Evolutionary conservation across 2,888 invertebrate species (phyloP), one percentile per base, ranked within the genome.

Genomic region (Drosophila kambysellisi): DNA sequence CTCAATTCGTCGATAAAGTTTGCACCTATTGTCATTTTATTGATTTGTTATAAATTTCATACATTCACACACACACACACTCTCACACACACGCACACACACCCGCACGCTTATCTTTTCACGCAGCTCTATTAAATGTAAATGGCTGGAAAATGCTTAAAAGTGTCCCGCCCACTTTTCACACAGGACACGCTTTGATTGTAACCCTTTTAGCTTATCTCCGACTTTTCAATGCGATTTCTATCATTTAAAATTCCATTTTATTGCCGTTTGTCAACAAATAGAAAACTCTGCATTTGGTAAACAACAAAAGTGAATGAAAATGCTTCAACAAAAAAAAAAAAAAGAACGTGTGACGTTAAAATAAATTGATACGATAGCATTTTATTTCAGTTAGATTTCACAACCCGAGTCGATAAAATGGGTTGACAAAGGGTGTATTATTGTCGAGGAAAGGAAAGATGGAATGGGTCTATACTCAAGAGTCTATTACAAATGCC

Each of bases 11-110:
- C 83, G 86, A 86, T 88, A 81, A 86, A 83, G 82, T 86, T 85
- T 83, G 82, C 88, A 83, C 88, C 88, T 86, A 88, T 86, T 88
- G 85, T 86, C 85, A 86, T 86, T 86, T 88, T 86, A 86, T 86
- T 86, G 85, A 86, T 86, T 86, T 83, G 86, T 86, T 86, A 88
- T 86, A 86, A 86, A 86, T 86, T 86, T 82, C 73, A 76, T 83
- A 88, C 82, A 73, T 50, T 56, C 41, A 57, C 64, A 58, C 70
- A 48, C 72, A 35, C 79, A 29, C 56, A 7, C 79, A 69, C 54
- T 46, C 64, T 51, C 56, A 53, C 69, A 51, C 69, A 46, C 74
- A 35, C 51, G 7, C 66, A 39, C 57, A 32, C 57, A 35, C 30
- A 46, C 15, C 12, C 46, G 25, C 43, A 30, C 11, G 76, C 83